A percentile compares a stretch with the other conserved stretches of the same genome.
These are phyloP conservation scores for Steinernema carpocapsae DNA, from an alignment of 2,888 invertebrate species.

Conservation along the genomic window DNA sequence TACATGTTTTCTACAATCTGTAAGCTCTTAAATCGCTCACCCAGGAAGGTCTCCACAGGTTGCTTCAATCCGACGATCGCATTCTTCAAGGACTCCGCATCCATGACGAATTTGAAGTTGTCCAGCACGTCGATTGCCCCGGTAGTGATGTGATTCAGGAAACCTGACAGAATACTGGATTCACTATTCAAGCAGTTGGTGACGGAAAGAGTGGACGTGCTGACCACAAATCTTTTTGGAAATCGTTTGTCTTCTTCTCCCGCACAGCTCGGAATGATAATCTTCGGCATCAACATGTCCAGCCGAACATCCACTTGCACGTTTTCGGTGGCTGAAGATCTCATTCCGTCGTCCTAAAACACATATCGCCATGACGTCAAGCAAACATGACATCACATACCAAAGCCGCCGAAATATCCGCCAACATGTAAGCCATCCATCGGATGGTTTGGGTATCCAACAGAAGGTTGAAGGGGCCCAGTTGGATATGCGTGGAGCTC, in stretches of 20 bases:
- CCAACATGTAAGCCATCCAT: constrained; percentile 90
- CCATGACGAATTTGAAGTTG: background rate
- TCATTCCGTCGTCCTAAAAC: background rate
- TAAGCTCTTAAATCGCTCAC: background rate
- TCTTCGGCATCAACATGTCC: constrained; percentile 88
- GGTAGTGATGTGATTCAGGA: background rate
- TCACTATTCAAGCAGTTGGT: constrained; percentile 78
- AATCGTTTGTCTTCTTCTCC: constrained; percentile 75
- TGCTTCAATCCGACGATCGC: constrained; percentile 19
- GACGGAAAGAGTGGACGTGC: constrained; percentile 79
- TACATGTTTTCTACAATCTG: background rate
- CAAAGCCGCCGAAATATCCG: constrained; percentile 81
- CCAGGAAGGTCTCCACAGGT: background rate
- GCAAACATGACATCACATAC: constrained; percentile 62
- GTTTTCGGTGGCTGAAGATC: constrained; percentile 27
- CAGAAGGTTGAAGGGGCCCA: constrained; percentile 86
- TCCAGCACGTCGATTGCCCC: constrained; percentile 10
- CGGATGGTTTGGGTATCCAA: constrained; percentile 86
- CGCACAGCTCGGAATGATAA: constrained; percentile 76
- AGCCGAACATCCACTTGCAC: constrained; percentile 78
- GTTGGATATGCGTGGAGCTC: constrained; percentile 86
- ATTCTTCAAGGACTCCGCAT: background rate
- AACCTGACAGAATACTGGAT: constrained; percentile 34
- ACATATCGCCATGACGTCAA: background rate
- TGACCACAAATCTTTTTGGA: constrained; percentile 84